Percentiles rank a stretch among this genome's conserved stretches.
phyloP scores from a whole-genome alignment of 2,113 vertebrate genomes.

The Albula glossodonta region DNA sequence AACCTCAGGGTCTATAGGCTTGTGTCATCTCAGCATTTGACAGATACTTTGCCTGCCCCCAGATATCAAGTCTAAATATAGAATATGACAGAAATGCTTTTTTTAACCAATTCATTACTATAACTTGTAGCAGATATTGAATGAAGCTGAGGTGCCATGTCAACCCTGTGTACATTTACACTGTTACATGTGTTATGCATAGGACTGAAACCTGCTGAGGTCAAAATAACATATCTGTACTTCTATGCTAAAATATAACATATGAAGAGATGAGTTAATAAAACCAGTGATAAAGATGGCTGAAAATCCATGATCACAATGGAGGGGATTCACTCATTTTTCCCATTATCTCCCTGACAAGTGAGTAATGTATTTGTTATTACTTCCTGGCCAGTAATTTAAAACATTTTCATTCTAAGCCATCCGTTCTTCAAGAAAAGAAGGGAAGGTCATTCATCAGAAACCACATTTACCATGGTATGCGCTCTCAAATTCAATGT shows the following conservation, averaged over 20 bases:
- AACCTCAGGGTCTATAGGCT: conserved; percentile 49
- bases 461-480: conserved; percentile 24
- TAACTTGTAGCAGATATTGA: not conserved
- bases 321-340: conserved; percentile 21
- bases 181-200: not conserved
- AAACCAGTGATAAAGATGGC: not conserved
- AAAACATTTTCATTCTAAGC: conserved; percentile 15
- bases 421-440: conserved; percentile 5
- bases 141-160: not conserved
- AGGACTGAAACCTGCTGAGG: not conserved
- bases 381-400: conserved; percentile 31
- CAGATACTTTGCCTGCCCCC: conserved; percentile 47
- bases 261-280: conserved; percentile 14
- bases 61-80: conserved; percentile 54
- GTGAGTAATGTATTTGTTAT: conserved; percentile 15
- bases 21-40: conserved; percentile 57
- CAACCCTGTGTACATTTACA: not conserved
- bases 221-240: conserved; percentile 1
- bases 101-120: conserved; percentile 35
- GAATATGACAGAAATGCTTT: conserved; percentile 35
- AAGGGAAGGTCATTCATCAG: conserved; percentile 8
- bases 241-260: conserved; percentile 18
- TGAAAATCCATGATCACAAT: not conserved
- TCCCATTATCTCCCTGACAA: conserved; percentile 8
- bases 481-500: not conserved